These are phyloP conservation scores for Metellina segmentata DNA, from an alignment of 2,888 invertebrate genomes.

Conservation along the genomic window DNA sequence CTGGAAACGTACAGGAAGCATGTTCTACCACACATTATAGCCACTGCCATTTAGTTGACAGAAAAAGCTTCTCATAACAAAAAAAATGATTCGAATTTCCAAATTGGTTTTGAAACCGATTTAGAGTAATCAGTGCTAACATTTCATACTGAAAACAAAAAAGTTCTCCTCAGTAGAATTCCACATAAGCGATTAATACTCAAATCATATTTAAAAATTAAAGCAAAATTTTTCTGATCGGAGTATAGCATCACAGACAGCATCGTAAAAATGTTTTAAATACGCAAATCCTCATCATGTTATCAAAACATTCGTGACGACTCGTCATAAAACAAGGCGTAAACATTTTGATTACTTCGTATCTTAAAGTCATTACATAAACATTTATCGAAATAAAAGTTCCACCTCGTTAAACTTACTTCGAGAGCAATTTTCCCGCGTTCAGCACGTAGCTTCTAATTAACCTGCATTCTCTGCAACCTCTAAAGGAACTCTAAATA, in stretches of 20 bases:
- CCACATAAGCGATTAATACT: neutral
- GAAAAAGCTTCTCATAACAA: too few relatives aligned
- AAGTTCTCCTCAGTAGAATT: neutral
- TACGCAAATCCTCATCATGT: neutral
- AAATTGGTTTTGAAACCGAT: too few relatives aligned
- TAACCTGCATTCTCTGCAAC: slow-evolving; percentile 15
- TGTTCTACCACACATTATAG: too few relatives aligned
- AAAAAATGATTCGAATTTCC: too few relatives aligned
- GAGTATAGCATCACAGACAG: neutral
- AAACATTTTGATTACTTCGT: slow-evolving; percentile 1
- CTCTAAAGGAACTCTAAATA: slow-evolving; percentile 26
- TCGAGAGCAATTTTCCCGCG: slow-evolving; percentile 1
- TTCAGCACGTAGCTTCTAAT: slow-evolving; percentile 21
- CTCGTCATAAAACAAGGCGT: slow-evolving; percentile 15
- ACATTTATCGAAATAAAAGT: slow-evolving; percentile 36
- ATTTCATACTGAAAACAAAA: too few relatives aligned
- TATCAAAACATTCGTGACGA: neutral
- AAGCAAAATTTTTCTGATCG: neutral
- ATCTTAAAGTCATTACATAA: slow-evolving; percentile 16
- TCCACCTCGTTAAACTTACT: neutral
- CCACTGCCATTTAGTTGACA: too few relatives aligned
- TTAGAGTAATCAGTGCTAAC: too few relatives aligned
- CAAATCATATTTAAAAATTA: neutral
- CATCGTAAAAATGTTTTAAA: neutral
- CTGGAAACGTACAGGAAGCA: too few relatives aligned